These are phyloP conservation scores for Oncorhynchus clarkii DNA, from an alignment of 2,113 vertebrate genomes.

Conservation along the genomic window DNA sequence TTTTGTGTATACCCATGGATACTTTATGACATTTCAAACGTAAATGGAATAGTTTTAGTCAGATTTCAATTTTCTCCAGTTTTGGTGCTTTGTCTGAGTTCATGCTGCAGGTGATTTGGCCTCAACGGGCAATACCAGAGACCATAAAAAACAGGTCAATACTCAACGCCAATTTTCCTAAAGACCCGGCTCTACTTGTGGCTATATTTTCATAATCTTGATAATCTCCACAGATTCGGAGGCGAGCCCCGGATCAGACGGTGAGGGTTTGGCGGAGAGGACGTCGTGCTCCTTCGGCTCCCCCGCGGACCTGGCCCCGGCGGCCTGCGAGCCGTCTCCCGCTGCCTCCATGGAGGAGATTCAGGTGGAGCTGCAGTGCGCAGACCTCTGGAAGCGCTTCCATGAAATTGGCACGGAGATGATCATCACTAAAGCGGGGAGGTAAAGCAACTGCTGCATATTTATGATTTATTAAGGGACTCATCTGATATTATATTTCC, in stretches of 20 bases:
- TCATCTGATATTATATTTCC: not conserved
- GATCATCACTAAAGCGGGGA: slow-evolving; percentile 99
- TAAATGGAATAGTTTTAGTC: not conserved
- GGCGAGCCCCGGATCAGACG: slow-evolving; percentile 92
- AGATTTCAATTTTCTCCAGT: slow-evolving; percentile 2
- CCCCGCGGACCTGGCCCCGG: slow-evolving; percentile 80
- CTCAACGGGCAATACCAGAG: slow-evolving; percentile 3
- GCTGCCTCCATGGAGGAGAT: slow-evolving; percentile 96
- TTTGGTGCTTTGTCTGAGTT: slow-evolving; percentile 3
- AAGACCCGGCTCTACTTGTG: slow-evolving; percentile 10
- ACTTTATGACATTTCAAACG: not conserved
- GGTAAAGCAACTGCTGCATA: slow-evolving; percentile 69
- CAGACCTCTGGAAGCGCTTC: slow-evolving; percentile 98
- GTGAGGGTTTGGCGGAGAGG: slow-evolving; percentile 87
- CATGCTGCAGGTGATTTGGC: slow-evolving; percentile 59
- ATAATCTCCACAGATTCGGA: slow-evolving; percentile 82
- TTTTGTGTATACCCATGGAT: not conserved
- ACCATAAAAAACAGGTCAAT: too few relatives aligned
- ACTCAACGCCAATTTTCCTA: not conserved
- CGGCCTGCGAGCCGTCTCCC: slow-evolving; percentile 67
- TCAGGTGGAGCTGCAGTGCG: slow-evolving; percentile 96
- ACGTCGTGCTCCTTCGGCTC: slow-evolving; percentile 91
- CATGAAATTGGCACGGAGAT: slow-evolving; percentile 99
- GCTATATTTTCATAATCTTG: slow-evolving; percentile 42
- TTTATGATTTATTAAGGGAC: not conserved